These are phyloP conservation scores for Eulemur macaco DNA, from an alignment of 2,113 vertebrate genomes.

Conservation along the genomic window DNA sequence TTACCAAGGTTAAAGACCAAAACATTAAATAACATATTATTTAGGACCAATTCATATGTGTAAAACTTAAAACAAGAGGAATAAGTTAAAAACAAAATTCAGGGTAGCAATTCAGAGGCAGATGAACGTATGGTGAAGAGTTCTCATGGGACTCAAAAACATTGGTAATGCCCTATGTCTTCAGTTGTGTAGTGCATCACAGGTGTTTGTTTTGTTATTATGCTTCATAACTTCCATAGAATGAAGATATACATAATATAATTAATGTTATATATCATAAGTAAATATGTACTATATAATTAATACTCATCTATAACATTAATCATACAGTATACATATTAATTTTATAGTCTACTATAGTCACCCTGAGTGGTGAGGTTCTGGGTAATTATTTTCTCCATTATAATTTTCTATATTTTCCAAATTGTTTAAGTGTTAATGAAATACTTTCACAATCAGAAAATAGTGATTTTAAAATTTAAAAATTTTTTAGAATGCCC, in stretches of 20 bases:
- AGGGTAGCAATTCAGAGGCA: neutral
- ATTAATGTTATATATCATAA: neutral
- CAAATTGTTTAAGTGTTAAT: neutral
- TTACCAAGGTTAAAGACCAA: neutral
- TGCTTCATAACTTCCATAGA: neutral
- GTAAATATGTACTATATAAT: neutral
- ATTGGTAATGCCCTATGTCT: neutral
- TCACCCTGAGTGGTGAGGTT: neutral
- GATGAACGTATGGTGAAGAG: neutral
- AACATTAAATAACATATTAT: neutral
- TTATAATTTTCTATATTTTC: neutral
- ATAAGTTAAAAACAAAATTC: neutral
- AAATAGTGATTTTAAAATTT: neutral
- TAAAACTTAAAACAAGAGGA: conserved; percentile 8
- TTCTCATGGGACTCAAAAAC: neutral
- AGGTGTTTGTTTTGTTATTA: neutral
- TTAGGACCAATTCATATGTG: neutral
- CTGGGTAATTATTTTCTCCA: neutral
- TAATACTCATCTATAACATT: neutral
- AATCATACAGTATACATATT: neutral
- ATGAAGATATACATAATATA: neutral
- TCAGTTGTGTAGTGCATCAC: neutral
- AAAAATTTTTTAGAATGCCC: neutral
- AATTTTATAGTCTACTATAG: neutral
- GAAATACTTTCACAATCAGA: neutral